Conservation (phyloP, 1,140 invertebrate genomes). For the Caenorhabditis brenneri region DNA sequence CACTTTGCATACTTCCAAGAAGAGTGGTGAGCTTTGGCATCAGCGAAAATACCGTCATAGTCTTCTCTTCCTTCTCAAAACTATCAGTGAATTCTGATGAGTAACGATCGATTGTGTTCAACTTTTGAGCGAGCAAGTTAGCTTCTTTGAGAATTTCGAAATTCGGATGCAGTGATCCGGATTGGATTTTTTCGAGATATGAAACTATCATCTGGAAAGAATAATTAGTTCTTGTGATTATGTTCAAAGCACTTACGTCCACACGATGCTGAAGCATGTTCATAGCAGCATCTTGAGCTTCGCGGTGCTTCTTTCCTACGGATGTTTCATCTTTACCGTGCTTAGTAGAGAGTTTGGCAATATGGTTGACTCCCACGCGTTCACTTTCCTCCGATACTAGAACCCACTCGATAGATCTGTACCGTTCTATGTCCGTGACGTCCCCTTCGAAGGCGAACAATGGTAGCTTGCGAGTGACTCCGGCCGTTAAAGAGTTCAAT, state of each 20-base stretch:
- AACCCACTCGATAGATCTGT: conserved; percentile 19
- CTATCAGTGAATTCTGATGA: neutral
- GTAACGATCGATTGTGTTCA: conserved; percentile 83
- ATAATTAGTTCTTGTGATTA: neutral
- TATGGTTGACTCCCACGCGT: conserved; percentile 49
- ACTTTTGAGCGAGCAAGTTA: conserved; percentile 85
- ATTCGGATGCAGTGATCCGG: conserved; percentile 83
- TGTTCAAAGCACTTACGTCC: neutral
- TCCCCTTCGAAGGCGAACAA: conserved; percentile 4
- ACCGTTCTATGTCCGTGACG: neutral
- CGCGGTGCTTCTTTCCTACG: neutral
- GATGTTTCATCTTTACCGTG: neutral
- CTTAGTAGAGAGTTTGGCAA: conserved; percentile 38
- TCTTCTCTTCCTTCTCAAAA: conserved; percentile 12
- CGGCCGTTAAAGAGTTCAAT: conserved; percentile 1
- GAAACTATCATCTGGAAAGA: conserved; percentile 79
- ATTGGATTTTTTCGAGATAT: conserved; percentile 87
- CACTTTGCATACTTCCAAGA: conserved; percentile 13
- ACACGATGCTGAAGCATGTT: conserved; percentile 10
- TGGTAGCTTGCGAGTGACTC: neutral
- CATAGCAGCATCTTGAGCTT: conserved; percentile 12
- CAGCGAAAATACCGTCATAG: conserved; percentile 16
- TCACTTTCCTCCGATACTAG: conserved; percentile 54
- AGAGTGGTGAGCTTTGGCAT: conserved; percentile 19
- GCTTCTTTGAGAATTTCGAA: conserved; percentile 90